A percentile compares a stretch with the other conserved stretches of the same genome.
These are phyloP conservation scores for Zaprionus taronus DNA, from an alignment of 1,140 invertebrate genomes.

Conservation along the genomic window DNA sequence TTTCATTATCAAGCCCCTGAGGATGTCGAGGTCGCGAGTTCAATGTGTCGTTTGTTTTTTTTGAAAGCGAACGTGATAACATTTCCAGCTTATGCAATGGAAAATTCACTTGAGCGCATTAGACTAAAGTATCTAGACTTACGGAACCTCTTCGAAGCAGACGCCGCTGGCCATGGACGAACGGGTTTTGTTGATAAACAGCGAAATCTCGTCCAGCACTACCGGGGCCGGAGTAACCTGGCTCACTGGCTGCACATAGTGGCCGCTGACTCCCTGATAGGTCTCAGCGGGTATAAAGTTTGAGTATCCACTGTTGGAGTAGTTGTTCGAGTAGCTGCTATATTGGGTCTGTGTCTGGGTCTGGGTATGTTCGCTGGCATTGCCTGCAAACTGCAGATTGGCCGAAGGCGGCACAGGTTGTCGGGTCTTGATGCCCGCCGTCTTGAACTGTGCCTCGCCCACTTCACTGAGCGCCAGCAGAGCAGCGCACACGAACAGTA, in stretches of 20 bases:
- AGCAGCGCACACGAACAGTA: constrained; percentile 19
- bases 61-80: constrained; percentile 38
- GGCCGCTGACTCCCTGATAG: constrained; percentile 54
- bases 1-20: constrained; percentile 69
- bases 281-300: constrained; percentile 68
- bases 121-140: constrained; percentile 67
- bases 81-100: constrained; percentile 18
- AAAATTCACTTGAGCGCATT: background rate
- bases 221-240: constrained; percentile 37
- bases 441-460: constrained; percentile 70
- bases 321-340: constrained; percentile 13
- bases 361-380: constrained; percentile 36
- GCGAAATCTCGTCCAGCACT: constrained; percentile 68
- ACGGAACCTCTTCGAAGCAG: constrained; percentile 86
- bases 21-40: constrained; percentile 75
- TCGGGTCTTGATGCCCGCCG: constrained; percentile 74
- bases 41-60: constrained; percentile 61
- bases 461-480: constrained; percentile 36
- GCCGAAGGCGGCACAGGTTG: constrained; percentile 56
- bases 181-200: constrained; percentile 79
- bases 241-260: constrained; percentile 56
- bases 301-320: constrained; percentile 34
- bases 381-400: constrained; percentile 57
- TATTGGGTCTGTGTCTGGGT: constrained; percentile 26
- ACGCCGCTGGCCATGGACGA: constrained; percentile 84